Percentiles rank a stretch among this genome's conserved stretches.
Evolutionary conservation across 53 echinoderm and acorn worm species (phyloP).

Genomic region (Arbacia lixula): DNA sequence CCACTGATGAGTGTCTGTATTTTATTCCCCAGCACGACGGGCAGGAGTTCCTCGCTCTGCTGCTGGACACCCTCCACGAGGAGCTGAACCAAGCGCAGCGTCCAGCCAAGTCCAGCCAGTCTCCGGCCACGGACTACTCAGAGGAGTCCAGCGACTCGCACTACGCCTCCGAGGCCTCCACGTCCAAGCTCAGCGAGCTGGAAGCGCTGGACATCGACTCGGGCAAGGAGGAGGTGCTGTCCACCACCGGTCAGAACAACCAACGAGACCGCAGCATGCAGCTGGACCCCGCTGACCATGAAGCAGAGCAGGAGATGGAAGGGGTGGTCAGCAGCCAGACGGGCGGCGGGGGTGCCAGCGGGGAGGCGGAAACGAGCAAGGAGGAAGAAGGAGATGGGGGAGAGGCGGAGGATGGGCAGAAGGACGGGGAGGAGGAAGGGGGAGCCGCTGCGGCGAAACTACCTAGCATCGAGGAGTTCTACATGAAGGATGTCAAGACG

Average conservation of each 20-base stretch:
- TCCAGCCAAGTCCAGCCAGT: constrained; percentile 78
- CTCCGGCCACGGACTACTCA: constrained; percentile 87
- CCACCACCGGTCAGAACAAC: constrained; percentile 65
- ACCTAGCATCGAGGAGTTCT: constrained; percentile 92
- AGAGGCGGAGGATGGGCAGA: constrained; percentile 18
- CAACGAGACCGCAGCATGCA: constrained; percentile 27
- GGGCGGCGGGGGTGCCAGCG: not conserved
- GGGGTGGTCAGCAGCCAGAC: not conserved
- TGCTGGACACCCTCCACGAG: constrained; percentile 93
- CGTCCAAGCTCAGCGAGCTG: constrained; percentile 94
- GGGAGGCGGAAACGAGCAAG: not conserved
- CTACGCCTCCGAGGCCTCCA: constrained; percentile 92
- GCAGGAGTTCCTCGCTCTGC: constrained; percentile 94
- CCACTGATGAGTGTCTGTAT: too few relatives aligned
- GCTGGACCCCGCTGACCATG: too few relatives aligned
- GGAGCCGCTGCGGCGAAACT: constrained; percentile 65
- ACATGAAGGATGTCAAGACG: constrained; percentile 98
- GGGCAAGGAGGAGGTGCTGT: constrained; percentile 75
- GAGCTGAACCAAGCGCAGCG: constrained; percentile 85
- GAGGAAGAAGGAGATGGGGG: not conserved
- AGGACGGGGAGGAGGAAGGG: constrained; percentile 35
- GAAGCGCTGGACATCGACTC: constrained; percentile 94
- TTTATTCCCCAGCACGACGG: constrained; percentile 96
- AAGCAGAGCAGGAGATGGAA: not conserved
- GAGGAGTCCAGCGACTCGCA: constrained; percentile 97